Conservation (phyloP, 2,797 vertebrate genomes). For the Sphenopsis melanotis region DNA sequence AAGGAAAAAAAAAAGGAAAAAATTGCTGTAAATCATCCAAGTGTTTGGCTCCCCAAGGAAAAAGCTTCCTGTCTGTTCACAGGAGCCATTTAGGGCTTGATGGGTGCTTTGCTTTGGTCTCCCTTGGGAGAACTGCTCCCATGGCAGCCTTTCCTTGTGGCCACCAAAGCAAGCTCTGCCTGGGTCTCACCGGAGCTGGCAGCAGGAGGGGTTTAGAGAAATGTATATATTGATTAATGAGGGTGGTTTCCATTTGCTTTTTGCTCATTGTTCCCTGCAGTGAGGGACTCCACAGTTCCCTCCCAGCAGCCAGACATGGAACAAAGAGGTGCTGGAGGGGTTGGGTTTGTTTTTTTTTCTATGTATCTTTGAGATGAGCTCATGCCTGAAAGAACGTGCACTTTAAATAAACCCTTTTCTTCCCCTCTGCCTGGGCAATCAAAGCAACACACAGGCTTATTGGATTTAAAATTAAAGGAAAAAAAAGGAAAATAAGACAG, state of each 20-base stretch:
- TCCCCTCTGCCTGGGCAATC: background rate
- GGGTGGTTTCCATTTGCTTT: background rate
- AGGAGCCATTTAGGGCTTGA: background rate
- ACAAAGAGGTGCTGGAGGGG: slow-evolving; percentile 30
- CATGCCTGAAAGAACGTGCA: slow-evolving; percentile 44
- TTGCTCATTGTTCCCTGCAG: slow-evolving; percentile 27
- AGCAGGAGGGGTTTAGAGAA: background rate
- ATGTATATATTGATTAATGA: slow-evolving; percentile 21
- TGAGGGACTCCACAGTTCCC: slow-evolving; percentile 22
- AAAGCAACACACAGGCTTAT: background rate
- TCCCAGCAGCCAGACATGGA: background rate
- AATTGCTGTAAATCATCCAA: background rate
- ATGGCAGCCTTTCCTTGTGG: background rate
- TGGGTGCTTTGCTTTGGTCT: background rate
- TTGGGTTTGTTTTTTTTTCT: background rate
- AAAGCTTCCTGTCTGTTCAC: background rate
- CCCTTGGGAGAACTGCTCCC: background rate
- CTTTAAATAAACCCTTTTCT: slow-evolving; percentile 38
- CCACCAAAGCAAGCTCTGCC: background rate
- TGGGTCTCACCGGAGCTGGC: rapidly evolving
- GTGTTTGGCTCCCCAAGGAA: background rate
- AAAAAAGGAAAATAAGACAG: background rate
- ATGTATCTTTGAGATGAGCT: slow-evolving; percentile 47
- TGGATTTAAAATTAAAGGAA: background rate
- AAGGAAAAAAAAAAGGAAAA: background rate